Percentiles rank a stretch among this genome's conserved stretches.
Conservation (phyloP, 1,140 invertebrate species). For the Nasonia longicornis region DNA sequence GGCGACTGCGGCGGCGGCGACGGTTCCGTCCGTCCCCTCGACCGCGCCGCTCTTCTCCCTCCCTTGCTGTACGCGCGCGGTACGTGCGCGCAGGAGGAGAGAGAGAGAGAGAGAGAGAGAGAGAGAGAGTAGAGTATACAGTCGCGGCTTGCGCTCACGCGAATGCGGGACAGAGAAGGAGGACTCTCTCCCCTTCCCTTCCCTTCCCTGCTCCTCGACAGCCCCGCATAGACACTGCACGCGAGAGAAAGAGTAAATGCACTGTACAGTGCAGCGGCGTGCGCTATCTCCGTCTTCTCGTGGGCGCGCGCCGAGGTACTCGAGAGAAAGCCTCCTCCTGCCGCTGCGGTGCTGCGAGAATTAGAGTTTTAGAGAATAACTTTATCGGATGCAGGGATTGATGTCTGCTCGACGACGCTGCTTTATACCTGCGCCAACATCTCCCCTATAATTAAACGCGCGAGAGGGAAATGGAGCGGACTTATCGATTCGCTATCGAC, state of each 20-base stretch:
- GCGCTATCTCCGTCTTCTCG: conserved; percentile 1
- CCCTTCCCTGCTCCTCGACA: no score
- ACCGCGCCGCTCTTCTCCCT: background rate
- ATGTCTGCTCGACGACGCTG: background rate
- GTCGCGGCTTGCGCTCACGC: no score
- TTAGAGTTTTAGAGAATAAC: conserved; percentile 11
- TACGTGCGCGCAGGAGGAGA: background rate
- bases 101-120: background rate
- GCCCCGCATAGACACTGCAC: background rate
- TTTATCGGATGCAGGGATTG: background rate
- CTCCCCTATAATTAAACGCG: background rate
- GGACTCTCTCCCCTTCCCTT: background rate
- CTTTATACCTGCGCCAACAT: background rate
- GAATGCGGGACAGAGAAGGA: background rate
- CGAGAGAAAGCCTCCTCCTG: background rate
- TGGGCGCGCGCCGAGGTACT: background rate
- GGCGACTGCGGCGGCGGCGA: conserved; percentile 42
- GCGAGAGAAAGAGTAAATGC: conserved; percentile 12
- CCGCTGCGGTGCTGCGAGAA: background rate
- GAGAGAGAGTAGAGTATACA: background rate
- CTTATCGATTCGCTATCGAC: no score
- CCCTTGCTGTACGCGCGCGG: background rate
- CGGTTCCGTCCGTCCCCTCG: background rate
- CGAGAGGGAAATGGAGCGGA: no score
- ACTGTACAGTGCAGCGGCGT: background rate